Evolutionary conservation across 2,888 invertebrate species (phyloP), one percentile per base, ranked within the genome.

Genomic region (Caenorhabditis panamensis): DNA sequence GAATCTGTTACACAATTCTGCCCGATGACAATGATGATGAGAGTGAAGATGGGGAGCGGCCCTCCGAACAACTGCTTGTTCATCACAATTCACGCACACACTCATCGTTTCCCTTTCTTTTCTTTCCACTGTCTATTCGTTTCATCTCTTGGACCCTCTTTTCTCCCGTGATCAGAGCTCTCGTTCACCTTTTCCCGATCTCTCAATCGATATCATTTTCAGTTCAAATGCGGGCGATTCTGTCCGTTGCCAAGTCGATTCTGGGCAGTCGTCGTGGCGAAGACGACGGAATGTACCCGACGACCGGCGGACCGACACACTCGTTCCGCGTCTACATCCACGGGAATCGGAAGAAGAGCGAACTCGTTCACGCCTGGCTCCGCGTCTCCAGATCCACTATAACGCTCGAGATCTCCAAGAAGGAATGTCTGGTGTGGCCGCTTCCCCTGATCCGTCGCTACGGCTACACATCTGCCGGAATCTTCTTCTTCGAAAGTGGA

Each of bases 401-500:
- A 24, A 68, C 88, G 18, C 79, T 89, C 61, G 79, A 83, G 51
- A 73, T 86, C 11, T 82, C 85, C 61, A 85, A 84, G 22, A 79
- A 81, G 37, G 85, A 88, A 41, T 72, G 79, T 20, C 72, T 87
- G 26, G 81, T 82, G 24, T 89, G 88, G 88, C 89, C 89, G 8
- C 76, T 89, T 8, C 86, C 86, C n/a, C 81, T 86, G 54, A 82
- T 89, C 47, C 86, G 89, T 1, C 83, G 89, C 36, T 89, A 89
- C 75, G 89, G 89, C 24, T 89, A 88, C 81, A 88, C 89, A 3
- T 85, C 86, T 13, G 88, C 88, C 22, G 88, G 89, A 0, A 78
- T 89, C 4, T 89, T 89, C 79, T 89, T 89, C 63, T 89, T 89
- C 62, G 89, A 89, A 61, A 88, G 87, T 58, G 89, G 89, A 5